Conservation (phyloP, 2,797 vertebrate species). For the Rhynchotus rufescens region DNA sequence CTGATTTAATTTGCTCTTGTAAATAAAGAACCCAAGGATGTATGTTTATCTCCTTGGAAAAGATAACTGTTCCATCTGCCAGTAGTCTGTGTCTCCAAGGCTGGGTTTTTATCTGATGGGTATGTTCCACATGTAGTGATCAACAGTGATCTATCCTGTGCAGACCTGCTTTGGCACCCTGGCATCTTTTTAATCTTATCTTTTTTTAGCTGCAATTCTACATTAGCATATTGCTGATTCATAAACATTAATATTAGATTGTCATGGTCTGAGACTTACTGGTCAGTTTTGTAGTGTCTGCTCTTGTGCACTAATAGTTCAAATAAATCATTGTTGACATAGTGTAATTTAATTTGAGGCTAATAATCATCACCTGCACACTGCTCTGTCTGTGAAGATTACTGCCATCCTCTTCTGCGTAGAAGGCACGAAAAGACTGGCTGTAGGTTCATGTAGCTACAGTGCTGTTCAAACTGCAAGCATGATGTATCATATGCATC, state of each 20-base stretch:
- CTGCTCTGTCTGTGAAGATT: slow-evolving; percentile 45
- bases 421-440: not conserved
- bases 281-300: slow-evolving; percentile 53
- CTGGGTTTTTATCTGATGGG: slow-evolving; percentile 9
- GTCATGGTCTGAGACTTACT: slow-evolving; percentile 13
- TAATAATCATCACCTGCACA: slow-evolving; percentile 60
- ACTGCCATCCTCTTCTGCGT: slow-evolving; percentile 6
- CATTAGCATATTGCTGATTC: slow-evolving; percentile 52
- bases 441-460: not conserved
- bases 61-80: slow-evolving; percentile 65
- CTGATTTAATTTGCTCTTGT: slow-evolving; percentile 68
- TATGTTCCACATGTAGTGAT: slow-evolving; percentile 38
- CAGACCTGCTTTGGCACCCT: slow-evolving; percentile 53
- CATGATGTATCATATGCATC: not conserved
- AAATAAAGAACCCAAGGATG: slow-evolving; percentile 68
- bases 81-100: slow-evolving; percentile 30
- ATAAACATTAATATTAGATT: slow-evolving; percentile 71
- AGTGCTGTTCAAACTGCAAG: not conserved
- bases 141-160: slow-evolving; percentile 17
- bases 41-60: slow-evolving; percentile 67
- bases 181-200: slow-evolving; percentile 26
- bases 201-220: slow-evolving; percentile 40
- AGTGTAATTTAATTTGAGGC: slow-evolving; percentile 69
- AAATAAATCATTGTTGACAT: slow-evolving; percentile 73
- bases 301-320: slow-evolving; percentile 62